Conservation (phyloP, 2,888 invertebrate species). For the Junonia oenone region DNA sequence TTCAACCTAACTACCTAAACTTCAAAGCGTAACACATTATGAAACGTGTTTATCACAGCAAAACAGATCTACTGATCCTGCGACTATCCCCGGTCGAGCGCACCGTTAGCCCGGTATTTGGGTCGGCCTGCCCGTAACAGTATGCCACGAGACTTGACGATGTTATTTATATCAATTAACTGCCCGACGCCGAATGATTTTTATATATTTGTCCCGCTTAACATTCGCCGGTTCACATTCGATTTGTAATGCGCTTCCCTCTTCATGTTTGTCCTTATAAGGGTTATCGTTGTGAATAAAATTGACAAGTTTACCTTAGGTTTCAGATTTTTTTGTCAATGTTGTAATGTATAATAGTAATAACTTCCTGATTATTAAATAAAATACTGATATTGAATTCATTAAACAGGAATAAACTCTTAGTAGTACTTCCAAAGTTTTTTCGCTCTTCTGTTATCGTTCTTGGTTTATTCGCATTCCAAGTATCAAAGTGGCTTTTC, state of each 20-base stretch:
- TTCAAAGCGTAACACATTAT: background rate
- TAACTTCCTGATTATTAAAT: no score
- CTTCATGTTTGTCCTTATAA: background rate
- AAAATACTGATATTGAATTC: background rate
- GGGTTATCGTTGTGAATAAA: background rate
- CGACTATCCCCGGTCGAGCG: conserved; percentile 19
- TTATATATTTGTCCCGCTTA: conserved; percentile 16
- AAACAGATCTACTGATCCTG: conserved; percentile 13
- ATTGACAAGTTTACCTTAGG: background rate
- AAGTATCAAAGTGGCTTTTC: background rate
- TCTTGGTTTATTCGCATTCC: background rate
- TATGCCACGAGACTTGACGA: conserved; percentile 42
- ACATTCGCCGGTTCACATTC: conserved; percentile 4
- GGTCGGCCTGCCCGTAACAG: conserved; percentile 46
- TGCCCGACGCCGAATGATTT: conserved; percentile 24
- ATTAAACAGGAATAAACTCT: background rate
- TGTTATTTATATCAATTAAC: conserved; percentile 31
- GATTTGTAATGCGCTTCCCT: background rate
- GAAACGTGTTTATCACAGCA: conserved; percentile 2
- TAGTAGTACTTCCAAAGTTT: background rate
- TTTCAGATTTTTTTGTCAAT: background rate
- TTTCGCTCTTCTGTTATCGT: background rate
- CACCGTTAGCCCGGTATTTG: conserved; percentile 66
- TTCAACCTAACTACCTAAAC: background rate
- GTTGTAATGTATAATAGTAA: background rate